phyloP scores from a whole-genome alignment of 2,113 vertebrate genomes.

The Guaruba guarouba region DNA sequence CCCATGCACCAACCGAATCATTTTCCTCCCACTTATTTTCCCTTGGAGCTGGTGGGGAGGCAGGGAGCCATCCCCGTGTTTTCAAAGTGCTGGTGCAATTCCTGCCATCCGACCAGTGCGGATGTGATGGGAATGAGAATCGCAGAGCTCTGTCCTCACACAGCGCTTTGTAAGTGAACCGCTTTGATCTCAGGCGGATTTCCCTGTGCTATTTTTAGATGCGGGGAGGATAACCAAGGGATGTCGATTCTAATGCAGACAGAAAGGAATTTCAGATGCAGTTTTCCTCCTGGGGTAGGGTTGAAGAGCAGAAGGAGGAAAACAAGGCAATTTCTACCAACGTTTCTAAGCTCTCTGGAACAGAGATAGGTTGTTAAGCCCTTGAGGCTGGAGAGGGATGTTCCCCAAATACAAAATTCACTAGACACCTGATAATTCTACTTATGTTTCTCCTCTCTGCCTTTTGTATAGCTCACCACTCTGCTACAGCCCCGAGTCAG shows the following conservation, averaged over 20 bases:
- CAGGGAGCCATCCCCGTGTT: not conserved
- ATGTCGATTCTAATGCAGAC: conserved; percentile 36
- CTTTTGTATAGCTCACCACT: not conserved
- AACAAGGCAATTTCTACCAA: not conserved
- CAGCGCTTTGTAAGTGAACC: conserved; percentile 7
- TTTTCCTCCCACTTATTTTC: not conserved
- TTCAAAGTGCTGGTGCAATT: not conserved
- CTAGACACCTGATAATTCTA: not conserved
- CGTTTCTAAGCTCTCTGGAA: not conserved
- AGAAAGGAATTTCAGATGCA: conserved; percentile 22
- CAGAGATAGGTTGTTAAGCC: not conserved
- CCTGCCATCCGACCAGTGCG: not conserved
- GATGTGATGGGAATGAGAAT: conserved; percentile 27
- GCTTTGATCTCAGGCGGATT: conserved; percentile 59
- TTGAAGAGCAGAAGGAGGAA: not conserved
- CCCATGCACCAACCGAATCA: fast-evolving
- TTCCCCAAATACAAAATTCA: not conserved
- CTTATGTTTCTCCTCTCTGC: not conserved
- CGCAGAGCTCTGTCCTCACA: not conserved
- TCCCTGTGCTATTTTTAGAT: conserved; percentile 53
- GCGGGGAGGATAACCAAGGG: not conserved
- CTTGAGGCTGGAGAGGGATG: not conserved
- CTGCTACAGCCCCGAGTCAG: not conserved
- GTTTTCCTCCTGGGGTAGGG: conserved; percentile 21
- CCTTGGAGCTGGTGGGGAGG: not conserved